A percentile compares a stretch with the other conserved stretches of the same genome.
Evolutionary conservation across 2,888 invertebrate genomes (phyloP).

Genomic region (Dexiosoma caninum): DNA sequence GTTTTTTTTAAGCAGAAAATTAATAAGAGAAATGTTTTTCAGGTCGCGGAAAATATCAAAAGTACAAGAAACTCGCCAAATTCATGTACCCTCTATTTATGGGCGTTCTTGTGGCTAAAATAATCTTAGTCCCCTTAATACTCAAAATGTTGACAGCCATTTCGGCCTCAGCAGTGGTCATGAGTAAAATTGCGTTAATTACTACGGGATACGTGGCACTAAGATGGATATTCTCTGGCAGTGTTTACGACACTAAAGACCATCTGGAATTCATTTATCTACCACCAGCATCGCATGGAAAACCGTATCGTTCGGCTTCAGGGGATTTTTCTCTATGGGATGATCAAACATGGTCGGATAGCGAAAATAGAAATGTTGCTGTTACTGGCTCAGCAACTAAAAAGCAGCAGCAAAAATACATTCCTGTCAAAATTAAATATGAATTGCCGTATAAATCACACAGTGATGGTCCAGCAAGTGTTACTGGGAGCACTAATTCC

Average conservation of each 20-base stretch:
- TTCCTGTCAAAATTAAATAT: conserved; percentile 41
- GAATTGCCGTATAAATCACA: conserved; percentile 16
- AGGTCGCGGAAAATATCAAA: conserved; percentile 75
- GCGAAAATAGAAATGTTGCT: conserved; percentile 35
- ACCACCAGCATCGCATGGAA: conserved; percentile 44
- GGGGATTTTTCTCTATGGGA: conserved; percentile 35
- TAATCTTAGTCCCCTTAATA: conserved; percentile 83
- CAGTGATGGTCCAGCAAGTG: conserved; percentile 15
- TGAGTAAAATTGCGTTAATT: conserved; percentile 75
- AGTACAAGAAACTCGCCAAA: conserved; percentile 79
- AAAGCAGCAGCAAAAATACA: conserved; percentile 35
- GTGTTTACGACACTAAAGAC: conserved; percentile 59
- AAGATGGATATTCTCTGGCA: conserved; percentile 70
- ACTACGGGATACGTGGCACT: conserved; percentile 72
- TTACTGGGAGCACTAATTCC: conserved; percentile 10
- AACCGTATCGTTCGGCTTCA: conserved; percentile 52
- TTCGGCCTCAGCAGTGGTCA: conserved; percentile 79
- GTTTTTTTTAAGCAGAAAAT: too few relatives aligned
- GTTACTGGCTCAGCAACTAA: not conserved
- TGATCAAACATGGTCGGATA: conserved; percentile 56
- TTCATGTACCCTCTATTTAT: conserved; percentile 82
- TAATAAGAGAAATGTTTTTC: too few relatives aligned
- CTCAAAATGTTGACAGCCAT: conserved; percentile 84
- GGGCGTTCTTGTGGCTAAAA: conserved; percentile 83
- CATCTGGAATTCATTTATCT: conserved; percentile 71